phyloP scores from a whole-genome alignment of 2,113 vertebrate species.

The Lophotis ruficrista region DNA sequence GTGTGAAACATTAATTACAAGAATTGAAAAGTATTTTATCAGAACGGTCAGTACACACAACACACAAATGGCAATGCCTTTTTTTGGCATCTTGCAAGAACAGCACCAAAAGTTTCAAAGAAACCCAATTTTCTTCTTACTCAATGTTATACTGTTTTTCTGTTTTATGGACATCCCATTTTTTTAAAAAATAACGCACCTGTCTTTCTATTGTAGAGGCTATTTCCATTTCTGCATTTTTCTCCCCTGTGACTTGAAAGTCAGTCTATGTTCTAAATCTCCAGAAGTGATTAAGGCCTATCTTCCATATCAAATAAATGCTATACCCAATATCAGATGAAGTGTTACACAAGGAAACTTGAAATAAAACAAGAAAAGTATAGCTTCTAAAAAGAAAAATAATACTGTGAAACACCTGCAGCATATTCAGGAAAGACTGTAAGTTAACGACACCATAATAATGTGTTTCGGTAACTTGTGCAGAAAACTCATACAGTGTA shows the following conservation, averaged over 20 bases:
- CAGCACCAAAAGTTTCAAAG: background rate
- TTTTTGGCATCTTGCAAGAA: background rate
- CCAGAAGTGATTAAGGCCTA: background rate
- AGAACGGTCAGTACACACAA: background rate
- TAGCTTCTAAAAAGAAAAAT: background rate
- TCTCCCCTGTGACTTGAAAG: conserved; percentile 37
- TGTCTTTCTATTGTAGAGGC: background rate
- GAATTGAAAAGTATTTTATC: background rate
- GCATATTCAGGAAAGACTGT: background rate
- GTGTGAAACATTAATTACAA: background rate
- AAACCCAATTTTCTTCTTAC: background rate
- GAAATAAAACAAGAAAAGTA: background rate
- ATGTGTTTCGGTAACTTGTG: background rate
- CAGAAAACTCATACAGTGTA: background rate
- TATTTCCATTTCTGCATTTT: conserved; percentile 38
- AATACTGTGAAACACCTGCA: background rate
- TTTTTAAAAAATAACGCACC: conserved; percentile 5
- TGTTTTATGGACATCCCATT: background rate
- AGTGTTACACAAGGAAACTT: background rate
- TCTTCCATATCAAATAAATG: background rate
- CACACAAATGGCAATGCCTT: background rate
- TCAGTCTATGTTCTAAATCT: conserved; percentile 1
- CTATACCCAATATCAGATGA: background rate
- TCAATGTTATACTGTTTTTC: background rate
- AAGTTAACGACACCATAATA: background rate